These are phyloP conservation scores for Syngnathus acus DNA, from an alignment of 2,797 vertebrate species.

Conservation along the genomic window DNA sequence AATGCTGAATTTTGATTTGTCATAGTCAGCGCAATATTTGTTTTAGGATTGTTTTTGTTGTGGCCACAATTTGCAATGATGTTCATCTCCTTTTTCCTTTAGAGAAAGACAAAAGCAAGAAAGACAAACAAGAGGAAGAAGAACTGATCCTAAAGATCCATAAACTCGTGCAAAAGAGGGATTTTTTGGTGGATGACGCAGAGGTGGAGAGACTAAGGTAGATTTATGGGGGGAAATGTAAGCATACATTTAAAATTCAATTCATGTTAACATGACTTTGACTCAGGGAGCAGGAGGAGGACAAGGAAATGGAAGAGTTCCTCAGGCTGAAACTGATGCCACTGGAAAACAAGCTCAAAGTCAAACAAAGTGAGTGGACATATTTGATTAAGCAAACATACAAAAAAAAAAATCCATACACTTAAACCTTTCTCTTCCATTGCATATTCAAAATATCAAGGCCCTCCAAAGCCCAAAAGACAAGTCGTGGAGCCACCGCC, in stretches of 20 bases:
- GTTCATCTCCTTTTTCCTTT: background rate
- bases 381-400: background rate
- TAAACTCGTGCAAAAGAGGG: conserved; percentile 93
- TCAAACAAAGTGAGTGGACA: conserved; percentile 75
- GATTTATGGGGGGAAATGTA: background rate
- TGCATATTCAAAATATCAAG: conserved; percentile 27
- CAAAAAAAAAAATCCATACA: background rate
- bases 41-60: background rate
- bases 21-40: background rate
- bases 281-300: conserved; percentile 90
- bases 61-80: background rate
- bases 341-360: conserved; percentile 80
- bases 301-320: conserved; percentile 97
- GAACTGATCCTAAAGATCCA: conserved; percentile 95
- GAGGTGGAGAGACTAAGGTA: conserved; percentile 96
- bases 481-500: conserved; percentile 76
- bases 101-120: conserved; percentile 90
- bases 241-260: background rate
- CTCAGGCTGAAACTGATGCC: conserved; percentile 91
- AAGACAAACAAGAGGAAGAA: conserved; percentile 84
- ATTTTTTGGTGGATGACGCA: conserved; percentile 95
- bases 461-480: conserved; percentile 80
- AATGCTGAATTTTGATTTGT: background rate
- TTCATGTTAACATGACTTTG: background rate
- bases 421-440: background rate